Percentiles rank a stretch among this genome's conserved stretches.
phyloP scores from a whole-genome alignment of 37 sponge, comb jelly and placozoan genomes.

The Bolinopsis microptera region DNA sequence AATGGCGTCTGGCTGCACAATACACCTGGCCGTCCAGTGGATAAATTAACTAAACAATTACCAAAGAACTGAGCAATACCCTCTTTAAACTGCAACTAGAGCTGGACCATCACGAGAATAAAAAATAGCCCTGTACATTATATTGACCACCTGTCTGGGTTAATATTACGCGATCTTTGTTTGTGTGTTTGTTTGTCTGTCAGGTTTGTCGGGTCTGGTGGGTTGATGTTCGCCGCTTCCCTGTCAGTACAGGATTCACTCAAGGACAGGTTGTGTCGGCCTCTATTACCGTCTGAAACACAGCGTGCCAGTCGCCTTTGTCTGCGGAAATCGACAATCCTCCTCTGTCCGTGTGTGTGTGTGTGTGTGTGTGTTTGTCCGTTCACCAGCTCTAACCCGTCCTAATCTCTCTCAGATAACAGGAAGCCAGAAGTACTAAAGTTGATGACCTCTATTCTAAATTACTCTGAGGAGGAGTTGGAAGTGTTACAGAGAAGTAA shows the following conservation, averaged over 20 bases:
- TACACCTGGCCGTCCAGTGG: neutral
- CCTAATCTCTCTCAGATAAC: neutral
- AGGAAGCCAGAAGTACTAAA: slow-evolving; percentile 50
- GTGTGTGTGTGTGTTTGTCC: too few relatives aligned
- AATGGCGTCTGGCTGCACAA: slow-evolving; percentile 27
- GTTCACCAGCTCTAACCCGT: neutral
- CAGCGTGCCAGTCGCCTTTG: neutral
- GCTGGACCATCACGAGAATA: neutral
- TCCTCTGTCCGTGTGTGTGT: neutral
- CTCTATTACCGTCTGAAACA: neutral
- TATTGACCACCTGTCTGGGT: neutral
- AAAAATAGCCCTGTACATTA: neutral
- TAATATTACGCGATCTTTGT: neutral
- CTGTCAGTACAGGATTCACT: neutral
- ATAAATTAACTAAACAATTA: neutral
- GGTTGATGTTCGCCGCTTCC: neutral
- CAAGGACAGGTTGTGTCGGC: neutral
- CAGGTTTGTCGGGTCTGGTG: neutral
- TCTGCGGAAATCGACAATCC: neutral
- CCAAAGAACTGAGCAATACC: neutral
- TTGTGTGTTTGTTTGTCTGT: neutral
- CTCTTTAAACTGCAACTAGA: neutral
- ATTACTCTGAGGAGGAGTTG: slow-evolving; percentile 27
- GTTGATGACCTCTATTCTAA: slow-evolving; percentile 54
- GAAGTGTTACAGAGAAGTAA: neutral